phyloP scores from a whole-genome alignment of 1,140 invertebrate genomes.

The Phymorhynchus buccinoides region DNA sequence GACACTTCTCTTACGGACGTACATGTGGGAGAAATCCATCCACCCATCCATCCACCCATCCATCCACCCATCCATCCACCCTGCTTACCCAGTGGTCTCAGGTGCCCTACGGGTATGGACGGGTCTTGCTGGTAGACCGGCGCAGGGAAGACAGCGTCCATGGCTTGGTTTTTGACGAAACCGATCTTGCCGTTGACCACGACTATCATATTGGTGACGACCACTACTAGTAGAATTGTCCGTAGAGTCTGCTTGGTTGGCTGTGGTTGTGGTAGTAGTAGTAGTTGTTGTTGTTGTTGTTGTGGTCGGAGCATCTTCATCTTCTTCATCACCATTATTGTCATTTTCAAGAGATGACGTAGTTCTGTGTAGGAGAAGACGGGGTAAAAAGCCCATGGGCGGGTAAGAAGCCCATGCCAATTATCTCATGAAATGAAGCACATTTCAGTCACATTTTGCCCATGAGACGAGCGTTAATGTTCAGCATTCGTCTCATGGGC shows the following conservation, averaged over 20 bases:
- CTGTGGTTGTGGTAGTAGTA: background rate
- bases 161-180: conserved; percentile 66
- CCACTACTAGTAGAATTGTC: background rate
- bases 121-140: conserved; percentile 43
- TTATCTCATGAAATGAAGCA: too few species aligned
- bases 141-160: conserved; percentile 64
- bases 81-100: conserved; percentile 65
- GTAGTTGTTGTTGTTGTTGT: background rate
- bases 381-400: too few species aligned
- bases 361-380: too few species aligned
- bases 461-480: too few species aligned
- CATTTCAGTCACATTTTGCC: too few species aligned
- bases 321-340: background rate
- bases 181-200: conserved; percentile 46
- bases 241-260: background rate
- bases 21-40: background rate
- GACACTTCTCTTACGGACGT: background rate
- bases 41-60: background rate
- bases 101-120: conserved; percentile 65
- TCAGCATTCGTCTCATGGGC: too few species aligned
- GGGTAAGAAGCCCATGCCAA: too few species aligned
- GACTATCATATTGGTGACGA: background rate
- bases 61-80: background rate
- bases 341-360: background rate
- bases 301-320: background rate